Percentiles rank a stretch among this genome's conserved stretches.
phyloP scores from a whole-genome alignment of 2,113 vertebrate genomes.

The Cyprinodon tularosa region DNA sequence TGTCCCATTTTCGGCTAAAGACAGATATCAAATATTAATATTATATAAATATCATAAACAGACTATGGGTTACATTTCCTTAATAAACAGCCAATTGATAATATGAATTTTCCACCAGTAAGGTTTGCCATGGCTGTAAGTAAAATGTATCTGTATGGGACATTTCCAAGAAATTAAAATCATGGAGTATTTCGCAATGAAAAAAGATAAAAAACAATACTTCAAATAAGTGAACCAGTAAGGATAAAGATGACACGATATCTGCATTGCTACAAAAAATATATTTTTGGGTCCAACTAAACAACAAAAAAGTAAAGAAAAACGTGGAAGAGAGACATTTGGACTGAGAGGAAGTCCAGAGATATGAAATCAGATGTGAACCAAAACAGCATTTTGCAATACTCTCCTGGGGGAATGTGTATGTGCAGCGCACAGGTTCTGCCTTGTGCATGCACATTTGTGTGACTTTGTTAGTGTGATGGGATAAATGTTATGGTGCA shows the following conservation, averaged over 20 bases:
- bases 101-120: not conserved
- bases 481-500: slow-evolving; percentile 34
- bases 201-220: too few relatives aligned
- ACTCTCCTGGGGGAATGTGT: not conserved
- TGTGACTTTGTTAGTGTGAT: slow-evolving; percentile 56
- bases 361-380: slow-evolving; percentile 30
- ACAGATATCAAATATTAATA: not conserved
- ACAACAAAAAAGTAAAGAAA: slow-evolving; percentile 22
- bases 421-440: not conserved
- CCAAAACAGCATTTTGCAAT: slow-evolving; percentile 59
- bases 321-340: slow-evolving; percentile 25
- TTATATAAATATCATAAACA: not conserved
- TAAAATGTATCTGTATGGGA: not conserved
- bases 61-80: not conserved
- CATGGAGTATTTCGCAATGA: too few relatives aligned
- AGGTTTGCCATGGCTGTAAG: not conserved
- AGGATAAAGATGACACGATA: not conserved
- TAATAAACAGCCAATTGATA: not conserved
- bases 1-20: not conserved
- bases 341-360: slow-evolving; percentile 3
- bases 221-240: too few relatives aligned
- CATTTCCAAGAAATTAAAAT: not conserved
- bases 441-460: slow-evolving; percentile 4
- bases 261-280: slow-evolving; percentile 12
- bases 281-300: slow-evolving; percentile 12